A percentile compares a stretch with the other conserved stretches of the same genome.
phyloP scores from a whole-genome alignment of 1,140 invertebrate species.

The Potamilus streckersoni region DNA sequence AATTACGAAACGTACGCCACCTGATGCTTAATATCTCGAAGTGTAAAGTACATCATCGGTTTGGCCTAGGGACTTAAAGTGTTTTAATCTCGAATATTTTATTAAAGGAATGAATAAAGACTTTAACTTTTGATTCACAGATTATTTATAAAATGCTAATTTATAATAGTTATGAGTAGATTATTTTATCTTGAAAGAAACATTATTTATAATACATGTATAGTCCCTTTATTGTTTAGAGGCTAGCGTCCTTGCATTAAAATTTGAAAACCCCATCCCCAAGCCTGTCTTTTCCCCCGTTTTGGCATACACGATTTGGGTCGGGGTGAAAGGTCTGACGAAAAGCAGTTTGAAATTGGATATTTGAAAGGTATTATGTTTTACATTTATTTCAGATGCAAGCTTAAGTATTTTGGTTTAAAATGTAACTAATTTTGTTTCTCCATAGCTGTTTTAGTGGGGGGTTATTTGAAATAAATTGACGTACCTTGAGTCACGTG shows the following conservation, averaged over 20 bases:
- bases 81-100: no score
- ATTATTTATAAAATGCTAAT: no score
- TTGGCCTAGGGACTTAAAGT: no score
- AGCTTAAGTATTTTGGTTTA: neutral
- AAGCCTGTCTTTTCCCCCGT: constrained; percentile 21
- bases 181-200: no score
- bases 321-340: neutral
- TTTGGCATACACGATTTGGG: constrained; percentile 3
- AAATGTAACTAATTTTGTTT: neutral
- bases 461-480: neutral
- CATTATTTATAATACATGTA: no score
- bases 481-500: neutral
- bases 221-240: no score
- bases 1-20: no score
- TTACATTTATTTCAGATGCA: neutral
- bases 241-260: constrained; percentile 8
- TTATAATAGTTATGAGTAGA: no score
- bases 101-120: no score
- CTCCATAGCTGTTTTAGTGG: neutral
- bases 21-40: no score
- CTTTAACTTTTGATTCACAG: no score
- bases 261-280: constrained; percentile 26
- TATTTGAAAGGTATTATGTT: neutral
- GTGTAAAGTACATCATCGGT: no score
- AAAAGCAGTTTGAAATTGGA: neutral